Evolutionary conservation across 2,797 vertebrate species (phyloP), one percentile per base, ranked within the genome.

Genomic region (Danio aesculapii): DNA sequence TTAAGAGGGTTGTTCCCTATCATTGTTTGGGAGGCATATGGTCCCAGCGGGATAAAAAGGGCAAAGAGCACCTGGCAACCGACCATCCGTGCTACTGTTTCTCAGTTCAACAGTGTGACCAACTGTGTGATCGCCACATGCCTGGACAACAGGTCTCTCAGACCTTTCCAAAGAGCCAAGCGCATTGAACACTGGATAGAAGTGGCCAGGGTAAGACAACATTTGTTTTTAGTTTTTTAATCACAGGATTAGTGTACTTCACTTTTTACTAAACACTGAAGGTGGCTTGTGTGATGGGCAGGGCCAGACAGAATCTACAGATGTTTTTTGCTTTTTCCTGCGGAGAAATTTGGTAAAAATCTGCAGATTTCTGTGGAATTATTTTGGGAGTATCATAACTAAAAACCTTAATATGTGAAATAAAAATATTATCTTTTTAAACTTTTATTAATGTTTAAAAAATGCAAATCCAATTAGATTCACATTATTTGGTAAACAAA

Each of bases 31-130:
- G 95, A 58, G 95, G 94, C 84, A 96, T 96, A 88, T 97, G 96
- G 96, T 97, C 96, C 13, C 96, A 97, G 89, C 87, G 95, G 64
- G 95, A 97, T 86, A 96, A 96, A 90, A 97, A 96, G 30, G 96
- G 96, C 85, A 97, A 96, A 57, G 95, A 97, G 63, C 95, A 96
- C 87, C 84, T 97, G 88, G 96, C 96, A n/a, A 0, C 95, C 96
- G 73, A 94, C 94, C 80, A 95, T 97, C 84, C 94, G 96, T 0
- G 96, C 96, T 87, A 97, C 95, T 0, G 95, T 97, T 55, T 85
- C 94, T 0, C 96, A 97, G 91, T 97, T 97, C 92, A 96, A 97
- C 81, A 93, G 90, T 0, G 95, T 97, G 88, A 95, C 95, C 90
- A 96, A 96, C 92, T 97, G 96, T 0, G 95, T 96, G 88, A 96